Evolutionary conservation across 2,888 invertebrate species (phyloP), one percentile per base, ranked within the genome.

Genomic region (Pollenia angustigena): DNA sequence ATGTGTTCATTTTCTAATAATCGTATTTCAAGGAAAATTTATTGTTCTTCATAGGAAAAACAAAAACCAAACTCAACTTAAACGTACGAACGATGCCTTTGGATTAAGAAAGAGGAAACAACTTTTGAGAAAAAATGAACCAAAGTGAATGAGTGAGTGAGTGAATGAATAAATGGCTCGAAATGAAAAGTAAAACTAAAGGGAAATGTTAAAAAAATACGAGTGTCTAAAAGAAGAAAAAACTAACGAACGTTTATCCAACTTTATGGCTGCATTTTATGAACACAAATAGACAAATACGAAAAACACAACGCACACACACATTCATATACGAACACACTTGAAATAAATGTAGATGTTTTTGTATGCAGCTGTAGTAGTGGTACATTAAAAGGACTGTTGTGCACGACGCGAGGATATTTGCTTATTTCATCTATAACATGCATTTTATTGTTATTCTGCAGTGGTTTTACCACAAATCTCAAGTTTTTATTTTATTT

Each of bases 1-100:
- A 85, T 85, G 85, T 80, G 68, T 85, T 85, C 80, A 62, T 80
- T 80, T 85, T 85, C 85, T 85, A 85, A 80, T 80, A 80, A 85
- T 75, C 80, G 80, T 85, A 85, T 85, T 85, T 85, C 68, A 85
- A 80, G 56, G 54, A 60, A 74, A 85, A 85, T 85, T 80, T 80
- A 85, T 75, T 75, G 79, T 68, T 72, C 66, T 71, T 46, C 42
- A 60, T 69, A 62, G 62, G 60, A 69, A 56, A 32, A 66, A 44
- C 9, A 2, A 44, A 68, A 40, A n/a, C 23, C 23, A 56, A 64
- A 72, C 16, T 32, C 6, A 32, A 32, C 32, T 32, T 6, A 18
- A n/a, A 42, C 6, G 56, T 48, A 76, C 46, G 12, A 72, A 54
- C 62, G 23, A 80, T 60, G 69, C 79, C 54, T 54, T 69, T 50